Conservation (phyloP, 2,797 vertebrate species). For the Melanotaenia pygmaea region DNA sequence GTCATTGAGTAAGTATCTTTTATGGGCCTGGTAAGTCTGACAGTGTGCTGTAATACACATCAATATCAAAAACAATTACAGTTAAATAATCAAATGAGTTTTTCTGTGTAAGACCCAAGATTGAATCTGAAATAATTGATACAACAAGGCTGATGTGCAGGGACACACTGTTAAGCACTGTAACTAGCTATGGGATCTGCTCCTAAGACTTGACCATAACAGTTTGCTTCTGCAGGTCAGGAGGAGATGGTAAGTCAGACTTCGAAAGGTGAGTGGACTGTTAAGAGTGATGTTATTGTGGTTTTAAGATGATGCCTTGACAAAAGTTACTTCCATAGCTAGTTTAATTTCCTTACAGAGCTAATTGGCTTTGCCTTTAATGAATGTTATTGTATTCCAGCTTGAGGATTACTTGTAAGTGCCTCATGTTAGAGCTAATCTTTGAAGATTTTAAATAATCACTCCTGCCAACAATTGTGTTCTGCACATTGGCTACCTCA, state of each 20-base stretch:
- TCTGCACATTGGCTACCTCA: constrained; percentile 77
- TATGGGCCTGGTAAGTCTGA: constrained; percentile 93
- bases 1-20: constrained; percentile 92
- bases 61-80: constrained; percentile 78
- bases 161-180: constrained; percentile 79
- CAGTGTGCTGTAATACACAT: constrained; percentile 87
- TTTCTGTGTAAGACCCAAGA: constrained; percentile 92
- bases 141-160: constrained; percentile 80
- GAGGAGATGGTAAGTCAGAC: constrained; percentile 78
- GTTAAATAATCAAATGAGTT: constrained; percentile 80
- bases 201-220: constrained; percentile 75
- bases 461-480: constrained; percentile 77
- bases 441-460: constrained; percentile 19
- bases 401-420: constrained; percentile 9
- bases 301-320: constrained; percentile 78
- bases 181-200: constrained; percentile 87
- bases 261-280: constrained; percentile 75
- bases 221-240: constrained; percentile 82
- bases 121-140: constrained; percentile 64
- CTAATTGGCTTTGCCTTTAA: constrained; percentile 52
- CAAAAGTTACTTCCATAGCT: constrained; percentile 87
- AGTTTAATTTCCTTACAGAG: constrained; percentile 69
- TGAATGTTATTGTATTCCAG: constrained; percentile 27
- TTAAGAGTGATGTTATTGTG: constrained; percentile 42
- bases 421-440: constrained; percentile 18